Evolutionary conservation across 2,113 vertebrate genomes (phyloP).

Genomic region (Eclectus roratus): DNA sequence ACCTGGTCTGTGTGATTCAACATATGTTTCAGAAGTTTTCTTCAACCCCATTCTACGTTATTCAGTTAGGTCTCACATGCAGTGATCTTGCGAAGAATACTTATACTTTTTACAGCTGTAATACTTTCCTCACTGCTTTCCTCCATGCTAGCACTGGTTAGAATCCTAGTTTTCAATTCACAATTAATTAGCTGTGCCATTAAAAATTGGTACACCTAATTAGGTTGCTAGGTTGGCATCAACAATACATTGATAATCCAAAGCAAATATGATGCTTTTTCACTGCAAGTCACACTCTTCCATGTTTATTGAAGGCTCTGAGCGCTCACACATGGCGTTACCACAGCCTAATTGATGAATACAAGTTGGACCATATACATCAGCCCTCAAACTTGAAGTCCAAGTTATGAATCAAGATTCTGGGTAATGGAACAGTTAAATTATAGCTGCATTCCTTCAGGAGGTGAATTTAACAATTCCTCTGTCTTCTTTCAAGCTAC

Average conservation of each 20-base stretch:
- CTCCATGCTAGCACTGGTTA: constrained; percentile 24
- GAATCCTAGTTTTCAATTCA: constrained; percentile 55
- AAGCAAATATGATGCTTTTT: constrained; percentile 46
- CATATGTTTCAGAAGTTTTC: neutral
- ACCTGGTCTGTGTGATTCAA: neutral
- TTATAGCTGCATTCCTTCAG: neutral
- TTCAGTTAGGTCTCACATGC: neutral
- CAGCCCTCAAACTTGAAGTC: neutral
- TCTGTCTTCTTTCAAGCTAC: neutral
- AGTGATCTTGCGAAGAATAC: neutral
- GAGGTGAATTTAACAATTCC: neutral
- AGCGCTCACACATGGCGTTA: neutral
- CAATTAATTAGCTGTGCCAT: constrained; percentile 55
- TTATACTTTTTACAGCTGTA: neutral
- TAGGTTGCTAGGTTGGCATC: constrained; percentile 56
- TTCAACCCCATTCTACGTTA: neutral
- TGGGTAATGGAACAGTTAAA: constrained; percentile 19
- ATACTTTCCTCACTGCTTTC: neutral
- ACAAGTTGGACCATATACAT: neutral
- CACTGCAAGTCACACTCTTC: neutral
- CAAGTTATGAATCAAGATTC: neutral
- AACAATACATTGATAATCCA: constrained; percentile 62
- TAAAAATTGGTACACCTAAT: constrained; percentile 55
- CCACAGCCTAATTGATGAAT: neutral
- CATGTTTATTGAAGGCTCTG: neutral